Conservation (phyloP, 2,888 invertebrate genomes). For the Trissoscelio sp. region DNA sequence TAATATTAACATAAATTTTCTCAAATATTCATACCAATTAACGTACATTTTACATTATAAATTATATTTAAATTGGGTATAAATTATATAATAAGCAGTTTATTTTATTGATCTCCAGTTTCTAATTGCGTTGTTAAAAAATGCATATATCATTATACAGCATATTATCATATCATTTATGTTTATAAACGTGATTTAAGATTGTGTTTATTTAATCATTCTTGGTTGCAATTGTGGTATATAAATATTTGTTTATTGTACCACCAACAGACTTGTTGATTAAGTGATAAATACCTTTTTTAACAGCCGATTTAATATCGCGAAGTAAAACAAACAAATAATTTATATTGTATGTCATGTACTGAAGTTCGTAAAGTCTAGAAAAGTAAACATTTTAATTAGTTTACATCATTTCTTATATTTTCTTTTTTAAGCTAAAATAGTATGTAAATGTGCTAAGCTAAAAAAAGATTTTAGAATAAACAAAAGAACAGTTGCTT, state of each 20-base stretch:
- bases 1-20: too few relatives aligned
- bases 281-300: slow-evolving; percentile 33
- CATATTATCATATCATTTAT: slow-evolving; percentile 51
- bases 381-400: slow-evolving; percentile 9
- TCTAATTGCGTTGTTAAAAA: slow-evolving; percentile 15
- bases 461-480: too few relatives aligned
- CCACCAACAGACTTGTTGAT: slow-evolving; percentile 59
- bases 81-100: too few relatives aligned
- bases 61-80: too few relatives aligned
- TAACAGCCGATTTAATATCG: slow-evolving; percentile 27
- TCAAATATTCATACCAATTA: too few relatives aligned
- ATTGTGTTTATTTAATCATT: slow-evolving; percentile 54
- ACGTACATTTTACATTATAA: too few relatives aligned
- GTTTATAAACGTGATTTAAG: slow-evolving; percentile 50
- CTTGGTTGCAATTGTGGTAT: slow-evolving; percentile 52
- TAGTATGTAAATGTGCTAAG: too few relatives aligned
- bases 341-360: slow-evolving; percentile 50
- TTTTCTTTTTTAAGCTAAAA: too few relatives aligned
- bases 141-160: slow-evolving; percentile 48
- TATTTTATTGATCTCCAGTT: slow-evolving; percentile 2
- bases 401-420: too few relatives aligned
- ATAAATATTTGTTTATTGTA: slow-evolving; percentile 58
- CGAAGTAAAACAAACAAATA: slow-evolving; percentile 47
- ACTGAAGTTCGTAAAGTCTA: slow-evolving; percentile 25
- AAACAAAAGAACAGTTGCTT: too few relatives aligned